Conservation (phyloP, 2,113 vertebrate genomes). For the Melanerpes aurifrons region DNA sequence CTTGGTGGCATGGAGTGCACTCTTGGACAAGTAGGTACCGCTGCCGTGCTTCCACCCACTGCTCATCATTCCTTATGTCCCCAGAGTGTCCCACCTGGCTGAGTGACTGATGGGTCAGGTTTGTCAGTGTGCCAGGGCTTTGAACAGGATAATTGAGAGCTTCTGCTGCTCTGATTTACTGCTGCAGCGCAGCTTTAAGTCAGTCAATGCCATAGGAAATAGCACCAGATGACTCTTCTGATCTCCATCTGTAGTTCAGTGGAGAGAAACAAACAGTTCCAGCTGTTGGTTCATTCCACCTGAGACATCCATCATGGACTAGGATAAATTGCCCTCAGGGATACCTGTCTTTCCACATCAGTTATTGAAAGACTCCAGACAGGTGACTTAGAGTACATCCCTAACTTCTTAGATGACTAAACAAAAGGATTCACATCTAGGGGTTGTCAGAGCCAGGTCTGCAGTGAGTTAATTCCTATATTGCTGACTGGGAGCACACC, state of each 20-base stretch:
- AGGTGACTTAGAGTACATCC: neutral
- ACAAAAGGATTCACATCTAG: neutral
- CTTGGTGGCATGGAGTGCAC: conserved; percentile 96
- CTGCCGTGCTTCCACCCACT: rapidly evolving
- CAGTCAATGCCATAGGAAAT: neutral
- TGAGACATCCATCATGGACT: neutral
- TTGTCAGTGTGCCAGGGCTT: neutral
- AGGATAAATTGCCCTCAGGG: conserved; percentile 19
- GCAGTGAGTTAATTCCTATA: neutral
- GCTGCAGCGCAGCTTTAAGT: neutral
- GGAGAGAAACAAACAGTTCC: conserved; percentile 10
- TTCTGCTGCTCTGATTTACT: neutral
- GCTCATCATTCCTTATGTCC: neutral
- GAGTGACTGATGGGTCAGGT: neutral
- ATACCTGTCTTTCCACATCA: neutral
- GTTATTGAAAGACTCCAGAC: neutral
- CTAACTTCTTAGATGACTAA: neutral
- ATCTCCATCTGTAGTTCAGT: neutral
- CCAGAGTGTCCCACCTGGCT: neutral
- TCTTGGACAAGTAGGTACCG: conserved; percentile 86
- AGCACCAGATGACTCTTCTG: neutral
- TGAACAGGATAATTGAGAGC: neutral
- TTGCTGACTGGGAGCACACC: neutral
- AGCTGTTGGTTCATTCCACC: neutral
- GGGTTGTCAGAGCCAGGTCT: neutral